A percentile compares a stretch with the other conserved stretches of the same genome.
phyloP scores from a whole-genome alignment of 1,140 invertebrate genomes.

The Pseudoatta argentina region DNA sequence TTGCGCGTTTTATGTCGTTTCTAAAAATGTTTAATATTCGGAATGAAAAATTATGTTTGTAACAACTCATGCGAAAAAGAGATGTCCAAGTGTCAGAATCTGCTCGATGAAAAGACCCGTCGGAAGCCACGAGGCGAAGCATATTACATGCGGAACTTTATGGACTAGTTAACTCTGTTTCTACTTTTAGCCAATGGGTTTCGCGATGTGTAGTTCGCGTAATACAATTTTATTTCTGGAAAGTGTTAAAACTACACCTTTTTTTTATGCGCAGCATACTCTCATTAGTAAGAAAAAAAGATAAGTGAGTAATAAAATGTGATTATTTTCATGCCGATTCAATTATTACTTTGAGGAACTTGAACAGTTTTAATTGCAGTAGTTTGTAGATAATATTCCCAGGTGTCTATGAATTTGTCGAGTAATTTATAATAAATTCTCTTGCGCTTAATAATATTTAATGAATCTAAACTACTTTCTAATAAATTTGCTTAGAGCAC shows the following conservation, averaged over 20 bases:
- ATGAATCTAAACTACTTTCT: slow-evolving; percentile 38
- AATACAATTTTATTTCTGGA: slow-evolving; percentile 57
- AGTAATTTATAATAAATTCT: slow-evolving; percentile 25
- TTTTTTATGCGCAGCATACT: slow-evolving; percentile 14
- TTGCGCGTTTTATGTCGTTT: slow-evolving; percentile 30
- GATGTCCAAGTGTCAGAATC: slow-evolving; percentile 67
- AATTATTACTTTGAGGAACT: not conserved
- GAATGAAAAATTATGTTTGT: slow-evolving; percentile 49
- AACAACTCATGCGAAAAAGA: slow-evolving; percentile 62
- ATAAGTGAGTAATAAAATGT: not conserved
- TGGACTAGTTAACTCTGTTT: slow-evolving; percentile 73
- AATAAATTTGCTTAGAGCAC: slow-evolving; percentile 18
- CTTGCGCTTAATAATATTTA: slow-evolving; percentile 44
- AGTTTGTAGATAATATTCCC: slow-evolving; percentile 15
- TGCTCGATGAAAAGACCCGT: slow-evolving; percentile 64
- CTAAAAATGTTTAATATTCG: slow-evolving; percentile 57
- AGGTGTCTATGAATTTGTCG: not conserved
- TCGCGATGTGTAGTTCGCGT: slow-evolving; percentile 36
- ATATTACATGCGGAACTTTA: slow-evolving; percentile 68
- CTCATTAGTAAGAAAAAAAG: not conserved
- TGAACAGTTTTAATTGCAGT: not conserved
- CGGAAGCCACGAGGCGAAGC: slow-evolving; percentile 61
- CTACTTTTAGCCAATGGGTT: slow-evolving; percentile 64
- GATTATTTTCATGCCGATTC: not conserved
- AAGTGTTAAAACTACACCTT: slow-evolving; percentile 26